Evolutionary conservation across 2,113 vertebrate species (phyloP).

Genomic region (Sapajus apella): DNA sequence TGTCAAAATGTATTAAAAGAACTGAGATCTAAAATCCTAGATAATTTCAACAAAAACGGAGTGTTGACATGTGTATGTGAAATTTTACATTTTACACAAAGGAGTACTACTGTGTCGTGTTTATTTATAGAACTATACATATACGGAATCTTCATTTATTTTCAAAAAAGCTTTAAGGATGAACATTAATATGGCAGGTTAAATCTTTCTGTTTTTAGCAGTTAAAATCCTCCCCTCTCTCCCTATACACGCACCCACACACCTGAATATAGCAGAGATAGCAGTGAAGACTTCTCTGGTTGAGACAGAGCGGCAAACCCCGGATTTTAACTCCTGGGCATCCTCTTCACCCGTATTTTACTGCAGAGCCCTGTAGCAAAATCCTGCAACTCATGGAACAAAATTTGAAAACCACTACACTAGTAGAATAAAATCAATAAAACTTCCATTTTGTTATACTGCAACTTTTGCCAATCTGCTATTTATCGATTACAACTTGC

Average conservation of each 20-base stretch:
- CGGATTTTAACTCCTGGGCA: background rate
- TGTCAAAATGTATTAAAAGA: constrained; percentile 16
- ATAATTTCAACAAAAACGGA: background rate
- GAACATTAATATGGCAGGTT: background rate
- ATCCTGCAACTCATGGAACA: background rate
- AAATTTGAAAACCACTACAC: background rate
- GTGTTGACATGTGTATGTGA: background rate
- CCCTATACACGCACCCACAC: background rate
- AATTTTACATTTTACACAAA: background rate
- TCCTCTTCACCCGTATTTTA: background rate
- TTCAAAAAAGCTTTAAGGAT: background rate
- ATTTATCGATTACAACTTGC: too few relatives aligned
- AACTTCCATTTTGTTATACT: background rate
- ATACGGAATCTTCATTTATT: background rate
- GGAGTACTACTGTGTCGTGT: background rate
- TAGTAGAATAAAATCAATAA: background rate
- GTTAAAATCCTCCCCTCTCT: background rate
- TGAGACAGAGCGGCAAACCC: background rate
- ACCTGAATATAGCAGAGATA: background rate
- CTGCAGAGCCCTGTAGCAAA: background rate
- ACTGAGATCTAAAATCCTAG: background rate
- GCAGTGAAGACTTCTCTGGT: background rate
- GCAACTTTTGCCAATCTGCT: background rate
- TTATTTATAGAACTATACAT: background rate
- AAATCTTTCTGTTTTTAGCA: background rate